A percentile compares a stretch with the other conserved stretches of the same genome.
Evolutionary conservation across 2,888 invertebrate genomes (phyloP).

Genomic region (Tetramorium bicarinatum): DNA sequence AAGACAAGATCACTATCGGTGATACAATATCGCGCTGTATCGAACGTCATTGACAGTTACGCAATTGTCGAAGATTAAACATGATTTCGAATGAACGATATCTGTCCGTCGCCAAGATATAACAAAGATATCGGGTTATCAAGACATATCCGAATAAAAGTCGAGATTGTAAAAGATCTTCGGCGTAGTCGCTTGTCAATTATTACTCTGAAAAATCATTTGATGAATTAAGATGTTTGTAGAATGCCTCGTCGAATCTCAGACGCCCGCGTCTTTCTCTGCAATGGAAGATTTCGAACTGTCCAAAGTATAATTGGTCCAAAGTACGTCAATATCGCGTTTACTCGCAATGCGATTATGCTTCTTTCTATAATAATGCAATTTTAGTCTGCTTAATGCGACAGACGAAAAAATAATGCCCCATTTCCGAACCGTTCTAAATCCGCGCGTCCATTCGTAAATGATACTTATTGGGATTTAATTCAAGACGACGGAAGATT

Average conservation of each 20-base stretch:
- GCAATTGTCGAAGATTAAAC: slow-evolving; percentile 34
- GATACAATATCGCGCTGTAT: slow-evolving; percentile 31
- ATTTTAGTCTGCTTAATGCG: not conserved
- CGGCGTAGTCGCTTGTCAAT: not conserved
- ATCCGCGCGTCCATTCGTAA: not conserved
- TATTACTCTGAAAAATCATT: not conserved
- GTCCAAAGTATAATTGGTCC: not conserved
- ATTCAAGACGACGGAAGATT: not conserved
- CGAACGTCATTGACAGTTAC: slow-evolving; percentile 43
- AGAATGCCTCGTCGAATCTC: not conserved
- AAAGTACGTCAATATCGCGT: slow-evolving; percentile 9
- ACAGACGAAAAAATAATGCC: not conserved
- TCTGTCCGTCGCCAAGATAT: slow-evolving; percentile 11
- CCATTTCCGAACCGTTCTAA: not conserved
- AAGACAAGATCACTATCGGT: slow-evolving; percentile 37
- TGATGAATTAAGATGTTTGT: not conserved
- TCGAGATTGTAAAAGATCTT: not conserved
- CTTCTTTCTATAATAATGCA: not conserved
- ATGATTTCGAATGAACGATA: slow-evolving; percentile 40
- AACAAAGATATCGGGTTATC: slow-evolving; percentile 34
- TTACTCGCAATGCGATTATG: not conserved
- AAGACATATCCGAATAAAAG: not conserved
- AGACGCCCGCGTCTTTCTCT: not conserved
- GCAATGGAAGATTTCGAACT: not conserved
- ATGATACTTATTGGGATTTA: not conserved